Percentiles rank a stretch among this genome's conserved stretches.
Conservation (phyloP, 2,797 vertebrate species). For the Schizothorax lantsangensis region DNA sequence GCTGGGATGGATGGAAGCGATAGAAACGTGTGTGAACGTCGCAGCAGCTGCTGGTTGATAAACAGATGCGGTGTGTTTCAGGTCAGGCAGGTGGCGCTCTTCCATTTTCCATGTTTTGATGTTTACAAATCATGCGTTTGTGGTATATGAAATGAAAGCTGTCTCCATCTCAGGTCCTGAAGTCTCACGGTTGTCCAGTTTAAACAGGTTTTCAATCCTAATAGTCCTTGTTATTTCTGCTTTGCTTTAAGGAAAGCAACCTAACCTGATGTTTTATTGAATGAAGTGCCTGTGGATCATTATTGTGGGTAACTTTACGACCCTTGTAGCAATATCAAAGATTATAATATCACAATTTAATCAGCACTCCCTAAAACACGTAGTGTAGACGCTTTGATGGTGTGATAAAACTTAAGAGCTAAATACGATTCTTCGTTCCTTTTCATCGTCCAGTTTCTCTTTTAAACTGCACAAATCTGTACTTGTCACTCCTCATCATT, state of each 20-base stretch:
- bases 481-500: neutral
- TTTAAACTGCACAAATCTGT: neutral
- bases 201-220: neutral
- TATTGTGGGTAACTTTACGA: slow-evolving; percentile 13
- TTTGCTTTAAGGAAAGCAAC: neutral
- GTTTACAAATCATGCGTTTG: slow-evolving; percentile 13
- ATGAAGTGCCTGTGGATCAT: slow-evolving; percentile 46
- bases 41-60: too few relatives aligned
- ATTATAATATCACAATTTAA: neutral
- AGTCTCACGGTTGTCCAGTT: neutral
- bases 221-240: neutral
- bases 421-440: neutral
- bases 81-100: neutral
- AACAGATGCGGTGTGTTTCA: neutral
- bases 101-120: neutral
- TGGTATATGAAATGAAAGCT: slow-evolving; percentile 2
- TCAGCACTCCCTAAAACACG: neutral
- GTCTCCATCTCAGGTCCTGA: slow-evolving; percentile 23
- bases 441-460: neutral
- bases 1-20: neutral
- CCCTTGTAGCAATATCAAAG: slow-evolving; percentile 38
- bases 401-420: neutral
- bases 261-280: slow-evolving; percentile 10
- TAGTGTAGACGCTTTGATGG: neutral
- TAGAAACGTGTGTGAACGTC: neutral